These are phyloP conservation scores for Polyergus mexicanus DNA, from an alignment of 1,140 invertebrate species.

Conservation along the genomic window DNA sequence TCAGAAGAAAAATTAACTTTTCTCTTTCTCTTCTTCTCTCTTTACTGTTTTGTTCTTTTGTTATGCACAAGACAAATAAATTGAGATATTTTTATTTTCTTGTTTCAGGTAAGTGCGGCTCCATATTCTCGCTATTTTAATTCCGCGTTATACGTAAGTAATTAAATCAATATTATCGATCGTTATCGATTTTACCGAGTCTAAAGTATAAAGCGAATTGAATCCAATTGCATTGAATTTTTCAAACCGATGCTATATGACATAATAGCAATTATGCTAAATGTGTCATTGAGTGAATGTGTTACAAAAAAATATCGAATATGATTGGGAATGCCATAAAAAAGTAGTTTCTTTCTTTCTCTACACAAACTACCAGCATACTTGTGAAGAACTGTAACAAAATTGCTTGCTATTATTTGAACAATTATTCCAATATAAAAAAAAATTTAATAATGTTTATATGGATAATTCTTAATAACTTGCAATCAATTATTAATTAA, in stretches of 20 bases:
- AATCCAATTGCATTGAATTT: background rate
- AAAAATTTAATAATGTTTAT: background rate
- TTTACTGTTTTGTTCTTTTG: background rate
- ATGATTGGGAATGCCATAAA: background rate
- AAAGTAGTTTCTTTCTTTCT: background rate
- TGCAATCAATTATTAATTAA: background rate
- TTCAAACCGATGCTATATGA: background rate
- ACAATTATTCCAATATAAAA: background rate
- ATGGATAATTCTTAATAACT: background rate
- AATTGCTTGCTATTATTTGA: background rate
- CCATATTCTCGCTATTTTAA: conserved; percentile 19
- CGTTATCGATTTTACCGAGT: background rate
- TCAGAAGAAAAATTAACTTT: too few species aligned
- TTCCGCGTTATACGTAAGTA: conserved; percentile 46
- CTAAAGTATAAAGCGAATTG: background rate
- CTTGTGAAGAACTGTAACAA: background rate
- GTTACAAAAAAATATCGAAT: background rate
- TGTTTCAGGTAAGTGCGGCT: conserved; percentile 57
- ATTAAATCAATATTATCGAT: conserved; percentile 8
- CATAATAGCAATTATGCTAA: background rate
- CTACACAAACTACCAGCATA: background rate
- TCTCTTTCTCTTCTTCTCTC: too few species aligned
- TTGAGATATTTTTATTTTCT: conserved; percentile 8
- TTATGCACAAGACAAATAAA: background rate
- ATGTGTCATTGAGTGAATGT: background rate